Evolutionary conservation across 2,797 vertebrate genomes (phyloP).

Genomic region (Tapera naevia): DNA sequence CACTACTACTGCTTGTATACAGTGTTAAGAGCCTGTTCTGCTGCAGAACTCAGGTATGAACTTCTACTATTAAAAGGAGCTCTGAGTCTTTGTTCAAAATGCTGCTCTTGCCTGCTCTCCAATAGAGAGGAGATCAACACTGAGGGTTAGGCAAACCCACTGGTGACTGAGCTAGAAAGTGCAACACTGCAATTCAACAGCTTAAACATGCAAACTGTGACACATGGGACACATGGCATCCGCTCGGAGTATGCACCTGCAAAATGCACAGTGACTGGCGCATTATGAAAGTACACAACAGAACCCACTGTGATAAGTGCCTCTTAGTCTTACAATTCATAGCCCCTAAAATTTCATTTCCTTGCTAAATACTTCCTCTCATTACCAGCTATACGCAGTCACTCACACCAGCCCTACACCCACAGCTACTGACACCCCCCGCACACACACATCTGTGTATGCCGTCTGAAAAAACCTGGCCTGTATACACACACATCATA

Average conservation of each 20-base stretch:
- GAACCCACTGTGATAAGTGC: background rate
- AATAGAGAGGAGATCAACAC: background rate
- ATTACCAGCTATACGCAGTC: background rate
- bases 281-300: background rate
- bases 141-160: background rate
- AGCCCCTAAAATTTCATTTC: background rate
- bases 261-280: background rate
- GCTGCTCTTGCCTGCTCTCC: background rate
- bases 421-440: background rate
- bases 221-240: background rate
- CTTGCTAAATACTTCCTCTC: background rate
- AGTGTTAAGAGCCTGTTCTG: background rate
- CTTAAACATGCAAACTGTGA: background rate
- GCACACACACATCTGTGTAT: accelerated
- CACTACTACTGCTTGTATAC: background rate
- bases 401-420: background rate
- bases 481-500: accelerated
- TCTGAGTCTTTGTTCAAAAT: background rate
- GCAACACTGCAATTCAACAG: background rate
- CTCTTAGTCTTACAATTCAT: background rate
- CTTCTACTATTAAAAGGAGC: background rate
- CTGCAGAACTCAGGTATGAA: background rate
- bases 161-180: background rate
- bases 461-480: background rate
- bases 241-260: background rate